phyloP scores from a whole-genome alignment of 2,888 invertebrate species.

The Pyrocoelia pectoralis region DNA sequence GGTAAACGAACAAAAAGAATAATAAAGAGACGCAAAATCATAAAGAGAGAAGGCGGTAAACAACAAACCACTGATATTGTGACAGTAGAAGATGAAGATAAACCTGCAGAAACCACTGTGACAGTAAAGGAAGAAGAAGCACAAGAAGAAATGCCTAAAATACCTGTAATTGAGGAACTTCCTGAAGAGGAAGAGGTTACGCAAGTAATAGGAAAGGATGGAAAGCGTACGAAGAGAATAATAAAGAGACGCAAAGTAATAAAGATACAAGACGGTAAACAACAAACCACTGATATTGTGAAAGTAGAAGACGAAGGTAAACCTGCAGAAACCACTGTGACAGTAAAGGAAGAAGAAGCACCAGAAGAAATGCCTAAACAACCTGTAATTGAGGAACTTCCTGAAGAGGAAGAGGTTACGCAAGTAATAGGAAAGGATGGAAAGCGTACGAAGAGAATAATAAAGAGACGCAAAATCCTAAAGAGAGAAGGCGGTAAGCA shows the following conservation, averaged over 20 bases:
- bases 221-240: background rate
- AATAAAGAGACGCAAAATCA: background rate
- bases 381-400: constrained; percentile 27
- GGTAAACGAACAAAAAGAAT: background rate
- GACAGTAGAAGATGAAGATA: background rate
- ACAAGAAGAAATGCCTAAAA: background rate
- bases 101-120: background rate
- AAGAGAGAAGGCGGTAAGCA: constrained; percentile 6
- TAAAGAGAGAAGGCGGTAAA: background rate
- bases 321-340: background rate
- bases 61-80: constrained; percentile 1
- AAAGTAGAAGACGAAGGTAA: background rate
- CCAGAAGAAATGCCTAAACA: constrained; percentile 38
- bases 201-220: background rate
- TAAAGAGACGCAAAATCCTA: background rate
- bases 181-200: background rate
- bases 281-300: background rate
- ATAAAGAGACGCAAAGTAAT: background rate
- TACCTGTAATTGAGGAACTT: background rate
- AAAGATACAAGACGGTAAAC: background rate
- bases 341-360: constrained; percentile 40
- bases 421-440: background rate
- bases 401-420: background rate
- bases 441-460: background rate
- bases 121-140: background rate